Conservation (phyloP, 2,888 invertebrate species). For the Eristalis intricaria region DNA sequence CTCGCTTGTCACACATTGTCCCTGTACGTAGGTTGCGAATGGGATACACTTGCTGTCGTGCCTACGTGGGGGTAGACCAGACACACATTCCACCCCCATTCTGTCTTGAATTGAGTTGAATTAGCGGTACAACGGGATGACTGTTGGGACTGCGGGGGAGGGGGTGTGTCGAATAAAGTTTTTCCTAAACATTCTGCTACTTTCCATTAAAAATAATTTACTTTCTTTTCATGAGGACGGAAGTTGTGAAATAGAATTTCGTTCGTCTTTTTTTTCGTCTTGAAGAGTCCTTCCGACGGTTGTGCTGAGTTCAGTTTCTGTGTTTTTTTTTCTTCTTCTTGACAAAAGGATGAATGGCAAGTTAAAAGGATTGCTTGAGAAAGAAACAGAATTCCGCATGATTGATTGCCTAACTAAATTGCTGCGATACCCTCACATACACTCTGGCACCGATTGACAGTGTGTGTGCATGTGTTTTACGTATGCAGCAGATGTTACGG, state of each 20-base stretch:
- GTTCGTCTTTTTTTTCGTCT: background rate
- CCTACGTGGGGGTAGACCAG: background rate
- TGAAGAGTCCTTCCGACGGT: background rate
- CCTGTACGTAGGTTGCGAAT: background rate
- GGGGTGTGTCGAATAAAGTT: constrained; percentile 45
- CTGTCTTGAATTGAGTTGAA: constrained; percentile 21
- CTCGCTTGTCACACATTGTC: background rate
- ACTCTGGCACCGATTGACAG: background rate
- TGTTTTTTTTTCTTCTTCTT: background rate
- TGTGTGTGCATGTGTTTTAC: constrained; percentile 19
- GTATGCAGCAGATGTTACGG: constrained; percentile 68
- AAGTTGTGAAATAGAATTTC: constrained; percentile 17
- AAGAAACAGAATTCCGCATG: constrained; percentile 64
- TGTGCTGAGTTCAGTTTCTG: background rate
- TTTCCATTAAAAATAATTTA: constrained; percentile 70
- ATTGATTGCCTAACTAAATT: constrained; percentile 72
- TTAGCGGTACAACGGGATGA: constrained; percentile 5
- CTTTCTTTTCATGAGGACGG: constrained; percentile 52
- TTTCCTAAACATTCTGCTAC: constrained; percentile 46
- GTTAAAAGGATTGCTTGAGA: constrained; percentile 50
- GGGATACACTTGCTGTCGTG: background rate
- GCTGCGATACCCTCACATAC: constrained; percentile 31
- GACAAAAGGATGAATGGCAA: constrained; percentile 19
- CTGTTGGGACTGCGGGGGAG: background rate
- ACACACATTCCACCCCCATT: background rate